phyloP scores from a whole-genome alignment of 2,797 vertebrate species.

The Acanthurus lineatus region DNA sequence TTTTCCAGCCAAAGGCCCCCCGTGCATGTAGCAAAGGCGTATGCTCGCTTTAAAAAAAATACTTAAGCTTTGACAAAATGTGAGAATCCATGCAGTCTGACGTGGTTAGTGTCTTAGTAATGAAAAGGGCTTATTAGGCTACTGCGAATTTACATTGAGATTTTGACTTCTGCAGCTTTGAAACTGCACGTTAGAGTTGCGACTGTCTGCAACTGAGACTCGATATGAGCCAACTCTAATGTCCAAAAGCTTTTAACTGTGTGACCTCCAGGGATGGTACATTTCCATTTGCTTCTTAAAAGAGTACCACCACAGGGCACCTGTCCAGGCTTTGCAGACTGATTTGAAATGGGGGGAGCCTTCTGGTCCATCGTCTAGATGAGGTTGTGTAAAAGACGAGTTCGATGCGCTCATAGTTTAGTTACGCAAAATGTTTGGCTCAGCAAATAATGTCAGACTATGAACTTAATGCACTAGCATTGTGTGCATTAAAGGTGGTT shows the following conservation, averaged over 20 bases:
- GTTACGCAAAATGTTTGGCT: constrained; percentile 57
- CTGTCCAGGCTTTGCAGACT: constrained; percentile 51
- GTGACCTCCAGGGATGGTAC: constrained; percentile 42
- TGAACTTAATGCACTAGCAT: constrained; percentile 23
- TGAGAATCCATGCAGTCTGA: not conserved
- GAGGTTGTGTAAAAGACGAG: constrained; percentile 54
- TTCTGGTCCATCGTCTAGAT: constrained; percentile 49
- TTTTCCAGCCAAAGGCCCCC: not conserved
- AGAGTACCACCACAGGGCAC: constrained; percentile 36
- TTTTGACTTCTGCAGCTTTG: constrained; percentile 14
- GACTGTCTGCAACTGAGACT: constrained; percentile 10
- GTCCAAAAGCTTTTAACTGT: constrained; percentile 71
- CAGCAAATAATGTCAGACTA: constrained; percentile 40
- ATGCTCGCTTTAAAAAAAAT: not conserved
- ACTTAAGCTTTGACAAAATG: not conserved
- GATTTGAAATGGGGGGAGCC: constrained; percentile 46
- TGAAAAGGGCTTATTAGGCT: not conserved
- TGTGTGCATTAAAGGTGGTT: constrained; percentile 32
- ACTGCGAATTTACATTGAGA: not conserved
- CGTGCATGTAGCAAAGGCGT: too few relatives aligned
- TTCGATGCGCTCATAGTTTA: constrained; percentile 42
- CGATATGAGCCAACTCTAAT: constrained; percentile 51
- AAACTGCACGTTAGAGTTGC: constrained; percentile 19
- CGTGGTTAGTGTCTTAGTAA: not conserved
- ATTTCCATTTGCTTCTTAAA: constrained; percentile 60